Conservation (phyloP, 2,797 vertebrate genomes). For the Halcyon chelicuti region DNA sequence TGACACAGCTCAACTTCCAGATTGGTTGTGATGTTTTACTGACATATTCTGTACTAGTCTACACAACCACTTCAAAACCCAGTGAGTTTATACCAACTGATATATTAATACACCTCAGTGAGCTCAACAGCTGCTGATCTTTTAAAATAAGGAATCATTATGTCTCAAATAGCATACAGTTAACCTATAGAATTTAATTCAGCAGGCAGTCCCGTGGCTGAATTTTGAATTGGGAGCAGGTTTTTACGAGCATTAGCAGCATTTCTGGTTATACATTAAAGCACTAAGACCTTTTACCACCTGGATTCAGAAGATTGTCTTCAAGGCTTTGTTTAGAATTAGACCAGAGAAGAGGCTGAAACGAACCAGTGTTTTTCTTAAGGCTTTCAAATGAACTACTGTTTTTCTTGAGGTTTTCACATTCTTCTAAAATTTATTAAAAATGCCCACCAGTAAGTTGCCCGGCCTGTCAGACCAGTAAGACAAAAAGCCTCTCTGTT, state of each 20-base stretch:
- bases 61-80: not conserved
- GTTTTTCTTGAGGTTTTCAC: not conserved
- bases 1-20: not conserved
- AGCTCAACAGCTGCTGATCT: not conserved
- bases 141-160: not conserved
- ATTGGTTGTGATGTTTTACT: not conserved
- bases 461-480: not conserved
- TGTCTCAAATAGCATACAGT: not conserved
- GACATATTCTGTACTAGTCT: not conserved
- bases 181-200: not conserved
- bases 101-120: not conserved
- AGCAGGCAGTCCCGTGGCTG: not conserved
- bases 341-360: not conserved
- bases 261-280: not conserved
- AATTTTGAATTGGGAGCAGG: rapidly evolving
- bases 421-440: not conserved
- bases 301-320: not conserved
- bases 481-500: not conserved
- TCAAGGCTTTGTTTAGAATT: not conserved
- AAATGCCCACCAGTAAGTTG: not conserved
- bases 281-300: not conserved
- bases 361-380: not conserved
- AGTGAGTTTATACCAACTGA: not conserved
- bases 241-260: not conserved
- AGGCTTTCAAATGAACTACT: too few species aligned